Base-by-base conservation (phyloP, 92 coral and sea anemone genomes). In the Micromussa lordhowensis region DNA sequence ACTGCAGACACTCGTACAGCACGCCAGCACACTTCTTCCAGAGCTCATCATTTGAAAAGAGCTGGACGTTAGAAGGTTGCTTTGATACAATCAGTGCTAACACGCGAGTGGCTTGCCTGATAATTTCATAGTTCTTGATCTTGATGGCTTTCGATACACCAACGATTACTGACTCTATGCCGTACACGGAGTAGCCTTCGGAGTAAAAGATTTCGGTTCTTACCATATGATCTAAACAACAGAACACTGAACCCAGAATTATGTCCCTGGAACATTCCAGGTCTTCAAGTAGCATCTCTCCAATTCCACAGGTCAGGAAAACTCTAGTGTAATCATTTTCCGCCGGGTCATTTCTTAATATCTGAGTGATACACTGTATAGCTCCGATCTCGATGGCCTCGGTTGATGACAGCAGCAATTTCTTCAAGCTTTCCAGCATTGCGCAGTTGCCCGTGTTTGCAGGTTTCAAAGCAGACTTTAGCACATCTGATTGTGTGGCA, bases 281-380 rank as follows among this genome's bases (percentile, higher is more conserved):
- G 78, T 90, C 98, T 86, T 94, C 99, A 26, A 97, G 91, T 12
- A 97, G 81, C 79, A 97, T 92, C 79, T 96, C 99, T 40, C 90
- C 95, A 28, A 95, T 58, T 5, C 98, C 98, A 61, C 81, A 32
- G 5, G 73, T 80, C 75, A 95, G 87, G 35, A 95, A 73, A 22
- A 86, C 81, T 36, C 88, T 35, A 18, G 89, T 87, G 82, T 81
- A 87, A 59, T 59, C 75, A 34, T 80, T 88, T n/a, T 51, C 88
- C 36, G 44, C 80, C 0, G 61, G 81, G 77, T 91, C 92, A 22
- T 85, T 78, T 35, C 61, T 81, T 36, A 94, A 86, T 79, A 91
- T 78, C 35, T 84, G 91, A 9, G 91, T 80, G 63, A 92, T 80
- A 57, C 93, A 90, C 68, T 95, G 98, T 44, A 93, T 93, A 31